Evolutionary conservation across 2,888 invertebrate species (phyloP), one percentile per base, ranked within the genome.

Genomic region (Ctena decussata): DNA sequence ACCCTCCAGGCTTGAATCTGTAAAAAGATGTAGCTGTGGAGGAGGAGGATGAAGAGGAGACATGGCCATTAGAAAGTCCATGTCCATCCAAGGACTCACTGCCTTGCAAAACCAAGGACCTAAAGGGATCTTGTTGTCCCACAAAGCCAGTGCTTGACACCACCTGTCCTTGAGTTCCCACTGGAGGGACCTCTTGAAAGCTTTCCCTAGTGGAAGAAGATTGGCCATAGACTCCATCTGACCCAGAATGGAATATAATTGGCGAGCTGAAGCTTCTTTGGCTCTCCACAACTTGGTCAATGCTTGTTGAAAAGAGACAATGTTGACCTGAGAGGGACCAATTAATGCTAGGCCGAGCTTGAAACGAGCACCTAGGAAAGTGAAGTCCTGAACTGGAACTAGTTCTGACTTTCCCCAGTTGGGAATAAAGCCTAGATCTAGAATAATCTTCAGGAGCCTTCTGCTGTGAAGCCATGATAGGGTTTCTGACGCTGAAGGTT

Each of bases 171-270:
- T 69, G 69, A 37, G 12, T 12, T 69, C 30, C 69, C 69, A 69
- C 37, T 69, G 69, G 15, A 69, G 69, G 5, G 24, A 21, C 5
- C 69, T 11, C 5, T 69, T 69, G 35, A n/a, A 24, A 18, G 69
- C 69, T 15, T 30, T 11, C 6, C 69, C 69, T 69, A 6, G 15
- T 12, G 69, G 69, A 6, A 11, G 27, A 6, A 32, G n/a, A n/a
- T n/a, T n/a, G n/a, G n/a, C n/a, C n/a, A n/a, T n/a, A n/a, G 37
- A 69, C 21, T 30, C 60, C 60, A 60, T 60, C n/a, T 60, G 60
- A 11, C 60, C 60, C 30, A 60, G n/a, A n/a, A 60, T 8, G n/a
- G 24, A n/a, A 30, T 60, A n/a, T 8, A 60, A 12, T n/a, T n/a
- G 24, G 8, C 60, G 8, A 12, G 60, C 60, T 60, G 60, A 60